Percentiles rank a stretch among this genome's conserved stretches.
Conservation (phyloP, 2,797 vertebrate species). For the Capromys pilorides region DNA sequence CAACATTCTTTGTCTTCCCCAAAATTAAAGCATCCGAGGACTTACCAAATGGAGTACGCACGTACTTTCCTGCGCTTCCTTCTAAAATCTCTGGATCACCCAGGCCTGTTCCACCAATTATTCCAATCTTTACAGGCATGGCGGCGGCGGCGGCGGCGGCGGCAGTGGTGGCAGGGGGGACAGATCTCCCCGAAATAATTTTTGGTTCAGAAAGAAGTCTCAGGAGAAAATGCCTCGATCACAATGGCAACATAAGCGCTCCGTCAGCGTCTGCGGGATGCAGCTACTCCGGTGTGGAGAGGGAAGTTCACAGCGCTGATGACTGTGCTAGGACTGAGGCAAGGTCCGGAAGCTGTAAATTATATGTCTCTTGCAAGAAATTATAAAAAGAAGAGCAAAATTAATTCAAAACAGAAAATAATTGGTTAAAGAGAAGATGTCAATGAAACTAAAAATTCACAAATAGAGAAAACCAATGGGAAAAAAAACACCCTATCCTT, state of each 20-base stretch:
- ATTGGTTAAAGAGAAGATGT: not conserved
- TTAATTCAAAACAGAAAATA: constrained; percentile 2
- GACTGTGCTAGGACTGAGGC: not conserved
- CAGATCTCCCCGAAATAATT: too few relatives aligned
- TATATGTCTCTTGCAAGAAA: not conserved
- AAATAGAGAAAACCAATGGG: not conserved
- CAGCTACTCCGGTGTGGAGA: not conserved
- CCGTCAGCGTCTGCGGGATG: not conserved
- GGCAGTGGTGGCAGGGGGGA: too few relatives aligned
- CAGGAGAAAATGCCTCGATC: not conserved
- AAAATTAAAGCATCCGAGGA: too few relatives aligned
- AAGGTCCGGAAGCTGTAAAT: not conserved
- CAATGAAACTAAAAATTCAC: not conserved
- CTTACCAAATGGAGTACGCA: too few relatives aligned
- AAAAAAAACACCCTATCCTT: not conserved
- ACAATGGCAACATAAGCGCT: not conserved
- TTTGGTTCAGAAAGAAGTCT: not conserved
- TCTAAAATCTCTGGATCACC: too few relatives aligned
- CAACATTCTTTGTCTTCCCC: too few relatives aligned
- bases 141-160: too few relatives aligned
- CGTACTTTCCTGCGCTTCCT: too few relatives aligned
- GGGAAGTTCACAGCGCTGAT: not conserved
- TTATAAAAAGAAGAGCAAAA: not conserved
- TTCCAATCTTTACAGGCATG: too few relatives aligned
- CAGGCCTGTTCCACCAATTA: too few relatives aligned